These are phyloP conservation scores for Etheostoma spectabile DNA, from an alignment of 2,113 vertebrate species.

Conservation along the genomic window DNA sequence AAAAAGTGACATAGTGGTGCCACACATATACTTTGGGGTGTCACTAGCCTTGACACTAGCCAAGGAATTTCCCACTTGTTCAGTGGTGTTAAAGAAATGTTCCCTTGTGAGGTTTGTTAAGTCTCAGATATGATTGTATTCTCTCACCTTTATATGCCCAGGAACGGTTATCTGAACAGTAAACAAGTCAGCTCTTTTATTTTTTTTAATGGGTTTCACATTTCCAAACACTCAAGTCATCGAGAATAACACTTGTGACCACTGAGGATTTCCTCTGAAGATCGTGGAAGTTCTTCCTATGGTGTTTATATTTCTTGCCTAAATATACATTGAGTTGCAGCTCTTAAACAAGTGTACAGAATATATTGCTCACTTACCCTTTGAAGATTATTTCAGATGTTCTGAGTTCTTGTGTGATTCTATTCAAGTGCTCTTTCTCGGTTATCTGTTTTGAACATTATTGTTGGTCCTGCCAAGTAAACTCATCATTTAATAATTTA, in stretches of 20 bases:
- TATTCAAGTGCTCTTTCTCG: background rate
- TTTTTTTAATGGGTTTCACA: background rate
- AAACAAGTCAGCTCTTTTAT: background rate
- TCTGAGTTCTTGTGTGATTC: conserved; percentile 9
- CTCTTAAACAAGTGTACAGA: background rate
- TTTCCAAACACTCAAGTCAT: background rate
- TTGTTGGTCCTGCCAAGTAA: background rate
- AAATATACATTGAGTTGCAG: background rate
- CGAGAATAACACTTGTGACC: background rate
- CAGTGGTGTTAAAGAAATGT: background rate
- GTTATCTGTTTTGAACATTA: conserved; percentile 28
- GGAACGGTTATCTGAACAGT: background rate
- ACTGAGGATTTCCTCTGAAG: background rate
- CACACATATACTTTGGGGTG: background rate
- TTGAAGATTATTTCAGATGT: background rate
- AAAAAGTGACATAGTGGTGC: background rate
- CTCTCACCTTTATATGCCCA: background rate
- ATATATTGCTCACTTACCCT: background rate
- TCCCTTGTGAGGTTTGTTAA: background rate
- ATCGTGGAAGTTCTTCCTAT: background rate
- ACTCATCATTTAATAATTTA: background rate
- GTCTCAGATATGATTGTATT: background rate
- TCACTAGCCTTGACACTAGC: no score
- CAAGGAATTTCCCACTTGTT: background rate
- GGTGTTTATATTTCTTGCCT: background rate